Percentiles rank a stretch among this genome's conserved stretches.
These are phyloP conservation scores for Phasia obesa DNA, from an alignment of 2,888 invertebrate genomes.

Conservation along the genomic window DNA sequence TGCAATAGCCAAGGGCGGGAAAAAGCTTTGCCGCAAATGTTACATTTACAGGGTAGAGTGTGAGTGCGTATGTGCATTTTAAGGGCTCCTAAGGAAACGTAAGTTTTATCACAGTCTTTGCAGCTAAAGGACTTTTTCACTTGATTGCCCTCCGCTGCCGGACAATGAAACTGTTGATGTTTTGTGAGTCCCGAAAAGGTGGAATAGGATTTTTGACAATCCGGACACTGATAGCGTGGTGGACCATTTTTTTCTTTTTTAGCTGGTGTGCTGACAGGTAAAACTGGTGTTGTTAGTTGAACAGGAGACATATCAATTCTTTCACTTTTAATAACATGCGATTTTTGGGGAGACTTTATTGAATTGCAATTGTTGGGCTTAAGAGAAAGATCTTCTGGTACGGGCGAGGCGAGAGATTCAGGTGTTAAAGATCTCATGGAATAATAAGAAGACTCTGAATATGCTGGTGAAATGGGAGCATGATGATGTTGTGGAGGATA, in stretches of 20 bases:
- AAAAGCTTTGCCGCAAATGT: constrained; percentile 98
- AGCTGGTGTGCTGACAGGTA: constrained; percentile 74
- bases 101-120: constrained; percentile 98
- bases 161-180: constrained; percentile 98
- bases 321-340: constrained; percentile 29
- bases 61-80: constrained; percentile 99
- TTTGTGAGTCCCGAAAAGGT: constrained; percentile 98
- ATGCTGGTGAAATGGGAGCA: constrained; percentile 82
- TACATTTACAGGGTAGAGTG: constrained; percentile 98
- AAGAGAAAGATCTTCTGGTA: constrained; percentile 82
- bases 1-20: constrained; percentile 98
- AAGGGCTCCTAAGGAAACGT: constrained; percentile 96
- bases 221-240: constrained; percentile 94
- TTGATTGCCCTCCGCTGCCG: constrained; percentile 91
- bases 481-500: constrained; percentile 74
- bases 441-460: constrained; percentile 82
- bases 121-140: constrained; percentile 97
- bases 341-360: constrained; percentile 66
- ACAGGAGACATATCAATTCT: constrained; percentile 63
- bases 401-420: constrained; percentile 80
- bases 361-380: constrained; percentile 74
- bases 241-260: constrained; percentile 81
- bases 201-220: constrained; percentile 97
- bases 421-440: constrained; percentile 82
- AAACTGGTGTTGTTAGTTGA: constrained; percentile 56